phyloP scores from a whole-genome alignment of 2,797 vertebrate genomes.

The Pseudomugil tenellus region DNA sequence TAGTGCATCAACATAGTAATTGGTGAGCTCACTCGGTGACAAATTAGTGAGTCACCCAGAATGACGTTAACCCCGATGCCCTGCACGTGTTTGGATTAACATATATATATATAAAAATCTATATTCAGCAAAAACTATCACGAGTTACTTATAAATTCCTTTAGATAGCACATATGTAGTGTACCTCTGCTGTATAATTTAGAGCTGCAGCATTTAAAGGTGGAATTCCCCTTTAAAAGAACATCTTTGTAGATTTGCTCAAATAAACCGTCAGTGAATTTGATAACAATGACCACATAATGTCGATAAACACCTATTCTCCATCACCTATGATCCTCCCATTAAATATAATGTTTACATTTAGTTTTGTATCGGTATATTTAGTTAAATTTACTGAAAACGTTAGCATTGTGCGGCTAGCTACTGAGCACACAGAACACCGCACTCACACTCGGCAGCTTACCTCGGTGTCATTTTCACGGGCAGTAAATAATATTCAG shows the following conservation, averaged over 20 bases:
- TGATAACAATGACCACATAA: too few species aligned
- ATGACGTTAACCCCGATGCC: not conserved
- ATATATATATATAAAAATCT: not conserved
- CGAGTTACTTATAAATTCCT: not conserved
- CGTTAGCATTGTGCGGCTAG: constrained; percentile 59
- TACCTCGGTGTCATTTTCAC: constrained; percentile 74
- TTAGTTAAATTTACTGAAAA: constrained; percentile 4
- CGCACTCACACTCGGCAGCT: constrained; percentile 25
- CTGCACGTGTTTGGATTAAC: not conserved
- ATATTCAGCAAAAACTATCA: not conserved
- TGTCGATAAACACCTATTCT: not conserved
- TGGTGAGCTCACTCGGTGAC: constrained; percentile 49
- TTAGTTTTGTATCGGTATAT: constrained; percentile 1
- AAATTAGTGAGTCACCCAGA: constrained; percentile 27
- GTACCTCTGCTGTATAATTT: not conserved
- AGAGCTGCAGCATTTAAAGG: not conserved
- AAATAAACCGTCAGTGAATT: not conserved
- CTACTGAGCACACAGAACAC: constrained; percentile 17
- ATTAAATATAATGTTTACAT: not conserved
- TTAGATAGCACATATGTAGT: not conserved
- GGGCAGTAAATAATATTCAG: constrained; percentile 16
- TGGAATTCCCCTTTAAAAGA: not conserved
- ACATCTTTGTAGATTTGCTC: constrained; percentile 10
- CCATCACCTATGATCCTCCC: too few species aligned
- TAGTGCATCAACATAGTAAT: not conserved